phyloP scores from a whole-genome alignment of 2,113 vertebrate species.

The Pagrus major region DNA sequence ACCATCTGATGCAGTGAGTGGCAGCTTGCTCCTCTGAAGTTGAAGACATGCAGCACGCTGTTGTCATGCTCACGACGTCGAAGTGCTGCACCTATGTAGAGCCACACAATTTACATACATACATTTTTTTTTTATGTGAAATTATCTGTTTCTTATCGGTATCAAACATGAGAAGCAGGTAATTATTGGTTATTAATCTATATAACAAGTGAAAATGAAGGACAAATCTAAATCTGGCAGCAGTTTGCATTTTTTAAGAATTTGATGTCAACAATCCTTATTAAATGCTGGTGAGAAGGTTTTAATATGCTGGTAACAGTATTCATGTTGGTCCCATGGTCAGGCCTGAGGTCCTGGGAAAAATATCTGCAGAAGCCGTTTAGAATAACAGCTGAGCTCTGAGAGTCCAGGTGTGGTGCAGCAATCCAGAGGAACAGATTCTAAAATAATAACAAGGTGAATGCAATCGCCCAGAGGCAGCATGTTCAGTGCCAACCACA shows the following conservation, averaged over 20 bases:
- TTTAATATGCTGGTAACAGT: not conserved
- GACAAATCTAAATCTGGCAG: not conserved
- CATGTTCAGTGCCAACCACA: conserved; percentile 32
- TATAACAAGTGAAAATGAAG: not conserved
- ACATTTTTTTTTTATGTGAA: no score
- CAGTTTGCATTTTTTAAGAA: not conserved
- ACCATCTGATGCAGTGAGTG: no score
- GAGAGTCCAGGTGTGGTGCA: conserved; percentile 39
- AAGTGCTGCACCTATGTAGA: no score
- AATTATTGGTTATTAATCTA: no score
- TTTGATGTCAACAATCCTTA: not conserved
- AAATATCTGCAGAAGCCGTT: not conserved
- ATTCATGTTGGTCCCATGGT: not conserved
- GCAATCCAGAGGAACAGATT: conserved; percentile 11
- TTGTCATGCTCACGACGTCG: no score
- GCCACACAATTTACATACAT: no score
- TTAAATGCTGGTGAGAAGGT: not conserved
- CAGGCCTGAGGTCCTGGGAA: conserved; percentile 6
- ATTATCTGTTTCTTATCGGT: no score
- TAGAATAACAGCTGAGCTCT: conserved; percentile 33
- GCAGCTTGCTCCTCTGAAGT: no score
- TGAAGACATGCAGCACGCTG: no score
- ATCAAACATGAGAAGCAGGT: no score
- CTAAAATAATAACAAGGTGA: conserved; percentile 31
- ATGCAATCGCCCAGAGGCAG: not conserved